These are phyloP conservation scores for Phrixothrix hirtus DNA, from an alignment of 2,888 invertebrate genomes.

Conservation along the genomic window DNA sequence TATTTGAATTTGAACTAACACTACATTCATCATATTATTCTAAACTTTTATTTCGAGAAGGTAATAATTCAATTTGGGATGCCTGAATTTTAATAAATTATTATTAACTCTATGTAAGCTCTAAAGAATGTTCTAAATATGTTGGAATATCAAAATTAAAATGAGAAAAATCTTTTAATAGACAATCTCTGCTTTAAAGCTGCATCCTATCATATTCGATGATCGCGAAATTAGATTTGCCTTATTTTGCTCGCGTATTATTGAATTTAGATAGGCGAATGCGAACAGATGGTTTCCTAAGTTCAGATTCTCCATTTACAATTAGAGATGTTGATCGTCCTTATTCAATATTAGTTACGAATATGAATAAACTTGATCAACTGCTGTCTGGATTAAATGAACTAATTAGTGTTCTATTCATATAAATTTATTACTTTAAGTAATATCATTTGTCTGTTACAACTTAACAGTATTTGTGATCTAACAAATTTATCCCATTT, in stretches of 20 bases:
- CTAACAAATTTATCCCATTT: no score
- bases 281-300: slow-evolving; percentile 24
- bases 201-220: slow-evolving; percentile 24
- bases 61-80: no score
- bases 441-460: slow-evolving; percentile 11
- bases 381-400: slow-evolving; percentile 17
- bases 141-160: no score
- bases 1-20: no score
- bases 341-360: slow-evolving; percentile 19
- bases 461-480: no score
- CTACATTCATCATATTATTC: background rate
- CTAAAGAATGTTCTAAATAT: no score
- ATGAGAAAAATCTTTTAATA: background rate
- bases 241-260: slow-evolving; percentile 29
- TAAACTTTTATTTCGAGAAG: background rate
- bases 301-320: slow-evolving; percentile 18
- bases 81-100: no score
- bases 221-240: slow-evolving; percentile 29
- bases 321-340: slow-evolving; percentile 30
- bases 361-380: slow-evolving; percentile 15
- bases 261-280: slow-evolving; percentile 29
- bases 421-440: slow-evolving; percentile 14
- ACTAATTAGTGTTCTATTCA: slow-evolving; percentile 24
- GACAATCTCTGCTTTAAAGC: slow-evolving; percentile 1
- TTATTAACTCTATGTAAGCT: no score